phyloP scores from a whole-genome alignment of 2,888 invertebrate species.

The Microplitis manilae region DNA sequence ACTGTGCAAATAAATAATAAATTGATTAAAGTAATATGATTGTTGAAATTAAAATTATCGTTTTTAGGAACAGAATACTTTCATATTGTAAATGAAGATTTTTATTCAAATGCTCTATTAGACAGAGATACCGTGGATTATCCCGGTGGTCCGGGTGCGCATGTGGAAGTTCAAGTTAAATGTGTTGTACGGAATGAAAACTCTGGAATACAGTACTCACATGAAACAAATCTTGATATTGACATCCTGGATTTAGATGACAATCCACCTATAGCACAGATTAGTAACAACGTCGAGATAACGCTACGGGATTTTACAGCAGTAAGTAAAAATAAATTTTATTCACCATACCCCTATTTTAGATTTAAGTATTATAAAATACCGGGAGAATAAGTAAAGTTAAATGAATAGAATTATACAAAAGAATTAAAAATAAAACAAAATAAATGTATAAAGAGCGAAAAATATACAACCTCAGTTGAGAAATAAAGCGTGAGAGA shows the following conservation, averaged over 20 bases:
- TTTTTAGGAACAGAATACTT: conserved; percentile 68
- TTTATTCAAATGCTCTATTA: conserved; percentile 69
- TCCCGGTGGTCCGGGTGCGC: conserved; percentile 67
- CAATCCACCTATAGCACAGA: conserved; percentile 71
- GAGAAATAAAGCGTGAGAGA: conserved; percentile 28
- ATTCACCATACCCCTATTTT: neutral
- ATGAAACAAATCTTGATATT: conserved; percentile 69
- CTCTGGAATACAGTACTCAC: conserved; percentile 63
- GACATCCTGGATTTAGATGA: conserved; percentile 74
- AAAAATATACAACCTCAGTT: neutral
- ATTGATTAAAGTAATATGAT: too few species aligned
- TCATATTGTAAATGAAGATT: conserved; percentile 66
- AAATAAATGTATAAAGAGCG: neutral
- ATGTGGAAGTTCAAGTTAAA: conserved; percentile 65
- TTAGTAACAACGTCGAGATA: conserved; percentile 62
- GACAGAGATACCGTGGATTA: conserved; percentile 71
- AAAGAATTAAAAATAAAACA: conserved; percentile 1
- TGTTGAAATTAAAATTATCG: neutral
- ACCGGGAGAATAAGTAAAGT: neutral
- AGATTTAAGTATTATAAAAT: neutral
- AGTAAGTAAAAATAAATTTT: conserved; percentile 53
- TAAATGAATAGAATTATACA: neutral
- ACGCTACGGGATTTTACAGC: conserved; percentile 62
- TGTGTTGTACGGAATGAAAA: conserved; percentile 71
- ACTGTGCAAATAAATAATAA: too few species aligned